Conservation (phyloP, 2,888 invertebrate species). For the Reticulitermes lucifugus region DNA sequence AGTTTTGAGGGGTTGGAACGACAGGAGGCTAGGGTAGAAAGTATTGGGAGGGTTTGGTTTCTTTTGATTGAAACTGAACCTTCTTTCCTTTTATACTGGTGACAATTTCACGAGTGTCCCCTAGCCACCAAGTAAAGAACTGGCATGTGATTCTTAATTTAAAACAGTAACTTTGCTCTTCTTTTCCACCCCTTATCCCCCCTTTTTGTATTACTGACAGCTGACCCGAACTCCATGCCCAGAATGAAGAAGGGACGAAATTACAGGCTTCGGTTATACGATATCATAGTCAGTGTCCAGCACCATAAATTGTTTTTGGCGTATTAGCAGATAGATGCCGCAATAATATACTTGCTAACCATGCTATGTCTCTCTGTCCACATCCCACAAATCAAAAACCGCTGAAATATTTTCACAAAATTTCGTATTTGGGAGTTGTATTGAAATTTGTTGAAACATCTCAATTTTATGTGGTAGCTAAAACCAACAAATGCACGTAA, state of each 20-base stretch:
- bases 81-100: slow-evolving; percentile 31
- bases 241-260: neutral
- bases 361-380: too few relatives aligned
- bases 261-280: neutral
- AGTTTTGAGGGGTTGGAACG: slow-evolving; percentile 22
- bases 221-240: slow-evolving; percentile 22
- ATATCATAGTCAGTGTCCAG: neutral
- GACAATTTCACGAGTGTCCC: slow-evolving; percentile 9
- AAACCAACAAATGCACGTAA: too few relatives aligned
- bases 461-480: too few relatives aligned
- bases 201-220: slow-evolving; percentile 6
- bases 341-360: too few relatives aligned
- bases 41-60: slow-evolving; percentile 29
- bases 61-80: slow-evolving; percentile 41
- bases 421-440: too few relatives aligned
- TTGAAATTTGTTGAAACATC: too few relatives aligned
- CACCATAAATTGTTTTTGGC: neutral
- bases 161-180: slow-evolving; percentile 18
- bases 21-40: slow-evolving; percentile 20
- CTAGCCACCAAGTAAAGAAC: slow-evolving; percentile 12
- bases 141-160: slow-evolving; percentile 41
- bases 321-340: too few relatives aligned
- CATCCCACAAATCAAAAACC: too few relatives aligned
- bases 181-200: neutral
- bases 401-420: too few relatives aligned